Evolutionary conservation across 2,888 invertebrate genomes (phyloP).

Genomic region (Nezara viridula): DNA sequence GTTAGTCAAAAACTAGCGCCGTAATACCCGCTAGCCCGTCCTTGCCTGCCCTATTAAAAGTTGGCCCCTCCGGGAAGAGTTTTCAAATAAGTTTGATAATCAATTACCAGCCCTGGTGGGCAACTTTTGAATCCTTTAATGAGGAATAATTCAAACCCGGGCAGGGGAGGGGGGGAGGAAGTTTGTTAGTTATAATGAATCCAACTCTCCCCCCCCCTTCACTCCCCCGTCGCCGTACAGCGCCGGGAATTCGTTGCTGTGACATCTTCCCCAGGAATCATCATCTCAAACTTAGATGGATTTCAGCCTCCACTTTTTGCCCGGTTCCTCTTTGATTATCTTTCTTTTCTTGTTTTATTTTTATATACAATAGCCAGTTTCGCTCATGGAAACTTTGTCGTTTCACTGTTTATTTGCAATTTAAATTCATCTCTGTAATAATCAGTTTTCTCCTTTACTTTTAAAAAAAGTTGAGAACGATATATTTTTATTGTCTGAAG

Average conservation of each 20-base stretch:
- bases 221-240: too few species aligned
- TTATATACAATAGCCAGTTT: background rate
- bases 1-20: constrained; percentile 54
- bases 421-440: background rate
- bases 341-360: constrained; percentile 19
- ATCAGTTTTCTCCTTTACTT: too few species aligned
- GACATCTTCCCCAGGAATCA: constrained; percentile 40
- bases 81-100: constrained; percentile 59
- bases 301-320: background rate
- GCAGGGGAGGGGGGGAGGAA: background rate
- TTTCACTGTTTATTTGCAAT: background rate
- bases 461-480: too few species aligned
- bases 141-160: constrained; percentile 55
- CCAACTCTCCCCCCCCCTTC: background rate
- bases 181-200: constrained; percentile 59
- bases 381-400: background rate
- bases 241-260: background rate
- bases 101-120: constrained; percentile 49
- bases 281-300: constrained; percentile 37
- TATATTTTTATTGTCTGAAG: too few species aligned
- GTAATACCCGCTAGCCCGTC: constrained; percentile 46
- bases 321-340: background rate
- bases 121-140: constrained; percentile 57
- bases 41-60: constrained; percentile 56
- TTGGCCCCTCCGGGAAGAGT: constrained; percentile 49